phyloP scores from a whole-genome alignment of 1,140 invertebrate species.

The Drosophila trapezifrons region DNA sequence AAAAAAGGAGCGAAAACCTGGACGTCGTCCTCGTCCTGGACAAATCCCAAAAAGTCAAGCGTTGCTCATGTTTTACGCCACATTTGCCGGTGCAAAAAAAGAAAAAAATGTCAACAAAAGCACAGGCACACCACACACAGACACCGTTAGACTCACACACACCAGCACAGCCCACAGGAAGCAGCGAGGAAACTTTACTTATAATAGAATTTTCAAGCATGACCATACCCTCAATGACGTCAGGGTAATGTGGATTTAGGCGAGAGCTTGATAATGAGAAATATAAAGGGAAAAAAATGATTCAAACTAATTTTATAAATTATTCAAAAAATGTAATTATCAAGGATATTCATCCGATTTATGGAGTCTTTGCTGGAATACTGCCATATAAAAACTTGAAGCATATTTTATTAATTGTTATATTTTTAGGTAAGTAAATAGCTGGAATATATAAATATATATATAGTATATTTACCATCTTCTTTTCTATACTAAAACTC shows the following conservation, averaged over 20 bases:
- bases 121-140: slow-evolving; percentile 13
- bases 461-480: no score
- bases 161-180: slow-evolving; percentile 24
- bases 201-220: slow-evolving; percentile 78
- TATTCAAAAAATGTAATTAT: no score
- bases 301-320: no score
- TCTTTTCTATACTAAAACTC: no score
- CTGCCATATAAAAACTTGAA: no score
- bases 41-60: slow-evolving; percentile 40
- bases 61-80: slow-evolving; percentile 67
- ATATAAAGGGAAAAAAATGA: not conserved
- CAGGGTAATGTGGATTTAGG: slow-evolving; percentile 14
- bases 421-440: no score
- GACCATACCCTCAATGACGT: slow-evolving; percentile 30
- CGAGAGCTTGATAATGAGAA: not conserved
- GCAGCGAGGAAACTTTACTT: slow-evolving; percentile 66
- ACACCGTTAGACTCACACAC: slow-evolving; percentile 7
- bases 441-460: no score
- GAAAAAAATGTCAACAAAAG: slow-evolving; percentile 56
- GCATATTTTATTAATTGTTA: no score
- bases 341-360: no score
- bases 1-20: slow-evolving; percentile 8
- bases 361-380: no score
- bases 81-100: slow-evolving; percentile 43
- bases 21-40: slow-evolving; percentile 7